Evolutionary conservation across 2,797 vertebrate species (phyloP).

Genomic region (Chaetophractus vellerosus): DNA sequence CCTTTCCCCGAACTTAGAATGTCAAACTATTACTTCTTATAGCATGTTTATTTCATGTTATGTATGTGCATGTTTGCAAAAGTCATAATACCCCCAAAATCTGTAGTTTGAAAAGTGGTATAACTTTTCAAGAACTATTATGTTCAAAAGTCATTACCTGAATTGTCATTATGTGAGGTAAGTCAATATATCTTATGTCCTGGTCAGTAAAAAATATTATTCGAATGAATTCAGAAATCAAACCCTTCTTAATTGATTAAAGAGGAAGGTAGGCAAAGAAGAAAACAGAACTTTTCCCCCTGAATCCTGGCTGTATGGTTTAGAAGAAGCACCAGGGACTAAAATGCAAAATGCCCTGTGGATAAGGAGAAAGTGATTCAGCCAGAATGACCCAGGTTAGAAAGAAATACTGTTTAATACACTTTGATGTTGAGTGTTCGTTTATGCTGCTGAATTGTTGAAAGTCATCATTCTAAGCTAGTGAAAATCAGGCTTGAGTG

Average conservation of each 20-base stretch:
- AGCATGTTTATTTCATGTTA: conserved; percentile 23
- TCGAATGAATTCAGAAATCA: conserved; percentile 21
- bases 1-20: conserved; percentile 58
- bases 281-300: conserved; percentile 70
- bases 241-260: conserved; percentile 74
- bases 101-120: background rate
- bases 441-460: conserved; percentile 81
- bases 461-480: conserved; percentile 77
- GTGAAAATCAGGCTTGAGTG: conserved; percentile 84
- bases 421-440: conserved; percentile 68
- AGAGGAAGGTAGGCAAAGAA: conserved; percentile 20
- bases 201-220: background rate
- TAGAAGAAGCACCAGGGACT: conserved; percentile 80
- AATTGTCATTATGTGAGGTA: background rate
- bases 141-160: background rate
- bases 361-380: conserved; percentile 81
- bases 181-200: background rate
- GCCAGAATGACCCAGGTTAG: conserved; percentile 58
- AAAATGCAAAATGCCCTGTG: conserved; percentile 80
- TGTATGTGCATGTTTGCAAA: background rate
- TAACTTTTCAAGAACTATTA: background rate
- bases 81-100: background rate
- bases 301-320: conserved; percentile 83
- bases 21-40: conserved; percentile 18
- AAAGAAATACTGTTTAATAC: conserved; percentile 80